phyloP scores from a whole-genome alignment of 1,140 invertebrate species.

The Drosophila serrata region DNA sequence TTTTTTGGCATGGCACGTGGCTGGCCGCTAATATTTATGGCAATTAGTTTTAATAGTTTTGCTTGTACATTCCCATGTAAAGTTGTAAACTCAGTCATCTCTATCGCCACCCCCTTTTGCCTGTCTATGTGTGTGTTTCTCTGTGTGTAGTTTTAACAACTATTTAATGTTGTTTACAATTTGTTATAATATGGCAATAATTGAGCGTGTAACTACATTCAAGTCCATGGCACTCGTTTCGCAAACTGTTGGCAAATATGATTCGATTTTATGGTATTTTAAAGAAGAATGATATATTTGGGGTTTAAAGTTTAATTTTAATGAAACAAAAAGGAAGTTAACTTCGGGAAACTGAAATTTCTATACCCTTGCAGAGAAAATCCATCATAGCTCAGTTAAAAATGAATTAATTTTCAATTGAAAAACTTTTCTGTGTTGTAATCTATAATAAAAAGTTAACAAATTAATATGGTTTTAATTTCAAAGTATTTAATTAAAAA shows the following conservation, averaged over 20 bases:
- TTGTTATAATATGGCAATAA: constrained; percentile 55
- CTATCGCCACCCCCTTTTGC: constrained; percentile 5
- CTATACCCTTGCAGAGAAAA: too few species aligned
- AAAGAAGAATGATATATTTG: not conserved
- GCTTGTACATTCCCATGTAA: constrained; percentile 75
- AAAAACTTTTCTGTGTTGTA: too few species aligned
- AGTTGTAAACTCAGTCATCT: constrained; percentile 56
- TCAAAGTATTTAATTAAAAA: too few species aligned
- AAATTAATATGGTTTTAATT: too few species aligned
- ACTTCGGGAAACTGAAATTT: too few species aligned
- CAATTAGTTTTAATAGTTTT: constrained; percentile 83
- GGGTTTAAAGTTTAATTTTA: too few species aligned
- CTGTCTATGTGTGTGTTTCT: constrained; percentile 23
- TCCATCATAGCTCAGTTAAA: too few species aligned
- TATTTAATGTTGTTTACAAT: constrained; percentile 72
- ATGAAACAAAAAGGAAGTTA: too few species aligned
- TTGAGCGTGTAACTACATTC: constrained; percentile 32
- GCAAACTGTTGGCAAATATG: constrained; percentile 13
- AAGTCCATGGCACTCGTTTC: not conserved
- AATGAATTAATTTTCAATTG: too few species aligned
- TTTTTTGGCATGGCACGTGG: constrained; percentile 65
- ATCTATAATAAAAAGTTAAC: too few species aligned
- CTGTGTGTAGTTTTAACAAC: constrained; percentile 54
- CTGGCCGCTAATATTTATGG: constrained; percentile 80
- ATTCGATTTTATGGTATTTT: constrained; percentile 1